Conservation (phyloP, 2,888 invertebrate species). For the Tenodera sinensis region DNA sequence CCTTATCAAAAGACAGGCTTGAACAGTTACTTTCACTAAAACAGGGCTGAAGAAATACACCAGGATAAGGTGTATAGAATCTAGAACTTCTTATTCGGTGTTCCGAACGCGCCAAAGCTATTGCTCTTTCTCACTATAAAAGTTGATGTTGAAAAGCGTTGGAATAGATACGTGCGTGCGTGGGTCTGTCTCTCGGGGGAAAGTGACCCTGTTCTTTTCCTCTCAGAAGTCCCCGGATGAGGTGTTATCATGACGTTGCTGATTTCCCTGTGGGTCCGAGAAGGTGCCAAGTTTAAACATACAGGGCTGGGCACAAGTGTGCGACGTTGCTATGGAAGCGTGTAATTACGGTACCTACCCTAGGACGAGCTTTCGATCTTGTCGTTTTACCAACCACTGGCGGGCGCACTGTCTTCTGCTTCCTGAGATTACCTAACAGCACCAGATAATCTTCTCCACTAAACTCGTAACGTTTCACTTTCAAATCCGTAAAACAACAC, state of each 20-base stretch:
- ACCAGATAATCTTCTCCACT: too few relatives aligned
- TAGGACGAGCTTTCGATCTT: not conserved
- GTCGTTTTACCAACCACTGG: not conserved
- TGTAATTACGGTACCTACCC: not conserved
- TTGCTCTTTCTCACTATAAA: not conserved
- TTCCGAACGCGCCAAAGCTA: not conserved
- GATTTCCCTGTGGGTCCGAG: not conserved
- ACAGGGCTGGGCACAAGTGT: not conserved
- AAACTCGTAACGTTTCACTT: too few relatives aligned
- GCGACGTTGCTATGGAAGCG: not conserved
- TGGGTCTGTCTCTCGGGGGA: not conserved
- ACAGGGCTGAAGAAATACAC: too few relatives aligned
- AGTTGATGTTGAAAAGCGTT: not conserved
- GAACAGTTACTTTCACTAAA: too few relatives aligned
- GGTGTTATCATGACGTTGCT: not conserved
- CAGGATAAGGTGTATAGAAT: too few relatives aligned
- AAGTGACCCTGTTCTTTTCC: not conserved
- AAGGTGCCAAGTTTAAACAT: not conserved
- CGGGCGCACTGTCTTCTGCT: too few relatives aligned
- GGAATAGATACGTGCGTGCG: not conserved
- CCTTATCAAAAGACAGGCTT: too few relatives aligned
- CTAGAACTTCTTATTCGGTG: not conserved
- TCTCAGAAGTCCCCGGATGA: not conserved
- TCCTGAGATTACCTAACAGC: too few relatives aligned
- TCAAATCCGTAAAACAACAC: too few relatives aligned